Evolutionary conservation across 2,113 vertebrate genomes (phyloP), one percentile per base, ranked within the genome.

Genomic region (Callorhinus ursinus): DNA sequence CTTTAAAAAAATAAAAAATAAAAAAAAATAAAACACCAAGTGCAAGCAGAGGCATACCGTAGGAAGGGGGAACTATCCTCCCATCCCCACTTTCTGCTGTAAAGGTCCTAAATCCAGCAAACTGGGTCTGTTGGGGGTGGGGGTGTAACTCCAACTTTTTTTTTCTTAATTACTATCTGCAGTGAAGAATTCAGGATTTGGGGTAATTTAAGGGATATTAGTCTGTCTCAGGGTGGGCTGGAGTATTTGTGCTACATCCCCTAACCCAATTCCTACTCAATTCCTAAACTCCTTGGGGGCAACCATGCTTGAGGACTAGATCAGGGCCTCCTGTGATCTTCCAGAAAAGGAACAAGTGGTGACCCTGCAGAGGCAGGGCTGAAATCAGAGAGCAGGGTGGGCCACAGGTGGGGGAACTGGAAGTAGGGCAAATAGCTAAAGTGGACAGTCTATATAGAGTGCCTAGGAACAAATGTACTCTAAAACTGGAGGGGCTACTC

Each of bases 101-200:
- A 80, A 95, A 67, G 12, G 16, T 63, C 42, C 87, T 71, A 89
- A 67, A 84, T 21, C 42, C 26, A 61, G 26, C 63, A 61, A 72
- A 49, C 21, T 81, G 33, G 42, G 22, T 72, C 46, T 89, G 31
- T 61, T 69, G 21, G 15, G 18, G 53, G 0, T 22, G 16, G 11
- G 4, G 14, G 26, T 16, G 4, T 59, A 88, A 69, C 26, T 83
- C 49, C 67, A 53, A 22, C 1, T 88, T 69, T 69, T 69, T 57
- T 57, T 57, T 59, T 69, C 36, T 10, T 9, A 84, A 57, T 3
- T 51, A 7, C 46, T 92, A 3, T 51, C 21, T 67, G 7, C 42
- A 51, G 36, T 36, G 19, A 92, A 53, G n/a, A 93, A 76, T 42
- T 36, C 59, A 33, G n/a, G 95, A 95, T n/a, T 57, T 31, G 21